Evolutionary conservation across 2,113 vertebrate genomes (phyloP).

Genomic region (Fulica atra): DNA sequence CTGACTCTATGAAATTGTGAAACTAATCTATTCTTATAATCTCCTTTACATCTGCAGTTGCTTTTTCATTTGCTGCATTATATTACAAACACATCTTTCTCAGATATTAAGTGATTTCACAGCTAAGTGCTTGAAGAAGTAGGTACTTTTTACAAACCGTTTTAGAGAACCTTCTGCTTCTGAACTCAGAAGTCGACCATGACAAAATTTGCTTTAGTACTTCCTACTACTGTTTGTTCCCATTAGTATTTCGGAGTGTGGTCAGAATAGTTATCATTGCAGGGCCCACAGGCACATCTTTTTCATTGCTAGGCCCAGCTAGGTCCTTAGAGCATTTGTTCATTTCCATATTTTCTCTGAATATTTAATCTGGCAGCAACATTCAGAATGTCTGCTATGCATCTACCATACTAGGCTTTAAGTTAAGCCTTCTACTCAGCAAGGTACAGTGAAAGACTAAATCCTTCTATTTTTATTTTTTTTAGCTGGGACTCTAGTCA

Average conservation of each 20-base stretch:
- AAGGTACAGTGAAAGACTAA: background rate
- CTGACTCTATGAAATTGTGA: background rate
- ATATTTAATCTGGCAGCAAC: background rate
- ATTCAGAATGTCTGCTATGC: background rate
- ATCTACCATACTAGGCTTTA: background rate
- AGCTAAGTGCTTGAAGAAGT: background rate
- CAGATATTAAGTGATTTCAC: conserved; percentile 6
- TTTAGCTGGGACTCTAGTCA: background rate
- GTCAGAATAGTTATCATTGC: background rate
- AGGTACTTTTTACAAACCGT: background rate
- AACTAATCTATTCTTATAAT: conserved; percentile 16
- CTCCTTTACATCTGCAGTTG: conserved; percentile 52
- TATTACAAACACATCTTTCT: background rate
- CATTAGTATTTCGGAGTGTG: background rate
- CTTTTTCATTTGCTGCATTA: conserved; percentile 51
- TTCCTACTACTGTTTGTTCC: background rate
- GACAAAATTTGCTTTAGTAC: background rate
- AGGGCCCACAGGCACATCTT: background rate
- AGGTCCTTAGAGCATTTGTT: background rate
- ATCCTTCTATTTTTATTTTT: background rate
- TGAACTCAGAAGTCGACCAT: background rate
- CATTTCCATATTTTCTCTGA: background rate
- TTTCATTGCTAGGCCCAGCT: background rate
- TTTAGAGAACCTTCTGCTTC: conserved; percentile 1
- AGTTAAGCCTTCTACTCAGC: background rate